Conservation (phyloP, 35 echinoderm and acorn worm species). For the Apostichopus californicus region DNA sequence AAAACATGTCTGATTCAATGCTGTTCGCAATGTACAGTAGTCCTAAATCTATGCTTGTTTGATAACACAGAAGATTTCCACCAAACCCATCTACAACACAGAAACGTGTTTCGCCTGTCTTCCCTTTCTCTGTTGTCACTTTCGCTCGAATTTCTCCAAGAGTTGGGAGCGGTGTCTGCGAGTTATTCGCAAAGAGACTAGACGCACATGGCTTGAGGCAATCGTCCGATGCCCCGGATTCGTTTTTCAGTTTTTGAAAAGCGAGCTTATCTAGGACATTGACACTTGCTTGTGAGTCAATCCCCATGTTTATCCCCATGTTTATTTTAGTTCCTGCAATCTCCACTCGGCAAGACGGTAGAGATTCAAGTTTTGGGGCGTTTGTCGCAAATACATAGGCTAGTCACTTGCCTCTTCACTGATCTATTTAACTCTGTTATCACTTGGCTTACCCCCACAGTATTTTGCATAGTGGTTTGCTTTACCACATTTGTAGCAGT, state of each 20-base stretch:
- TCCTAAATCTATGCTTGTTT: constrained; percentile 38
- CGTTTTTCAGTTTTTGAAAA: no score
- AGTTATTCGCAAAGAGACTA: no score
- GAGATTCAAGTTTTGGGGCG: background rate
- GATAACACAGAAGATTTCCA: constrained; percentile 48
- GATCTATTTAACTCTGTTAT: constrained; percentile 10
- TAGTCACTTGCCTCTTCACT: background rate
- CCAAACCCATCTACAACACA: constrained; percentile 35
- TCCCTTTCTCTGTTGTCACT: background rate
- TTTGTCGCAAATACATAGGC: constrained; percentile 59
- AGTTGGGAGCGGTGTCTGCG: no score
- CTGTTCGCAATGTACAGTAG: constrained; percentile 39
- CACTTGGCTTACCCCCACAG: constrained; percentile 38
- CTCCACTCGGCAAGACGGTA: constrained; percentile 40
- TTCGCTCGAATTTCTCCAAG: constrained; percentile 33
- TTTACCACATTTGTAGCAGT: constrained; percentile 39
- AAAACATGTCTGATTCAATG: background rate
- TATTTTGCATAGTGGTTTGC: constrained; percentile 57
- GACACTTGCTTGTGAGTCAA: no score
- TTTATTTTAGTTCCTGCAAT: background rate
- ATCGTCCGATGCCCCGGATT: no score
- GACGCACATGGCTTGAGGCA: no score
- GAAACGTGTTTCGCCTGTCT: constrained; percentile 2
- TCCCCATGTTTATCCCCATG: no score
- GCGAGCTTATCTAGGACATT: no score